phyloP scores from a whole-genome alignment of 2,888 invertebrate genomes.

The Nemotelus nigrinus region DNA sequence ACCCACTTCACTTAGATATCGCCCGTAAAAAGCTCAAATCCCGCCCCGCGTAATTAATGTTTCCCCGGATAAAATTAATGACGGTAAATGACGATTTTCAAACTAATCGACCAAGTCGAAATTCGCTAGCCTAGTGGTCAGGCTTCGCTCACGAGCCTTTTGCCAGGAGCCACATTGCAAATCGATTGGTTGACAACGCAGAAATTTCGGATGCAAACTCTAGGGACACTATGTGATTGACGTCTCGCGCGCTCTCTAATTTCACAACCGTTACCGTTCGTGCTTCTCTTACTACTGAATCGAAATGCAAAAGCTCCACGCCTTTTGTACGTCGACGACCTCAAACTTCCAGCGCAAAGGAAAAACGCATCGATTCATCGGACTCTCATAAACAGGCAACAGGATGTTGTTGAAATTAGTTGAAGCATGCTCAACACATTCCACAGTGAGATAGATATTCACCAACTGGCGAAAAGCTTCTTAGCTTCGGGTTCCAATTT shows the following conservation, averaged over 20 bases:
- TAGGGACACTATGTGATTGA: too few species aligned
- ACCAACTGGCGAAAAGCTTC: neutral
- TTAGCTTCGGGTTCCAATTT: neutral
- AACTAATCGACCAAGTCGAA: too few species aligned
- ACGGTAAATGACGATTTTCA: neutral
- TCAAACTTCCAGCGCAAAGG: neutral
- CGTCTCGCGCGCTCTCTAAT: neutral
- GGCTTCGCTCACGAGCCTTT: too few species aligned
- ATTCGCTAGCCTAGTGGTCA: too few species aligned
- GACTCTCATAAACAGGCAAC: conserved; percentile 19
- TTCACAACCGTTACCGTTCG: conserved; percentile 47
- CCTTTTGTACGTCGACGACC: conserved; percentile 45
- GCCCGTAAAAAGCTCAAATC: conserved; percentile 1
- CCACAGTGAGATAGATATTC: neutral
- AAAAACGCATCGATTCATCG: conserved; percentile 20
- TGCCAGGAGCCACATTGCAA: neutral
- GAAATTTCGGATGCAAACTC: neutral
- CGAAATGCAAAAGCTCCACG: conserved; percentile 42
- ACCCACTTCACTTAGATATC: conserved; percentile 20
- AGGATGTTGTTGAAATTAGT: conserved; percentile 12
- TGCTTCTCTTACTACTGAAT: conserved; percentile 48
- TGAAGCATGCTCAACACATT: conserved; percentile 7
- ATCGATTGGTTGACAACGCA: neutral
- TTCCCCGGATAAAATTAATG: neutral
- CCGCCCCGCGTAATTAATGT: conserved; percentile 15